Percentiles rank a stretch among this genome's conserved stretches.
Evolutionary conservation across 2,113 vertebrate genomes (phyloP).

Genomic region (Theristicus caerulescens): DNA sequence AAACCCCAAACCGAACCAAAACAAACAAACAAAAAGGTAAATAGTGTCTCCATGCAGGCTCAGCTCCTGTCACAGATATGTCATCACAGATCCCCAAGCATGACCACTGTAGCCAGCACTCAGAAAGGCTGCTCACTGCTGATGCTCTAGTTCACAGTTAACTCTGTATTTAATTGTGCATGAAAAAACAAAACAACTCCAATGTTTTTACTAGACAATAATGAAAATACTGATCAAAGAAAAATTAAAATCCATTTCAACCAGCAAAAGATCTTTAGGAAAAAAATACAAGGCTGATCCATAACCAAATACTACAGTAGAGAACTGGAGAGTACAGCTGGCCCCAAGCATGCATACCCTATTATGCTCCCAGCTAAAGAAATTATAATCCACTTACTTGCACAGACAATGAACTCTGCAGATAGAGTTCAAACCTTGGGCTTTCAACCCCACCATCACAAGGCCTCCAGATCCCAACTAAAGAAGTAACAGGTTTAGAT

Average conservation of each 20-base stretch:
- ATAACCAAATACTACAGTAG: neutral
- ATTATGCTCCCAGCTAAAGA: neutral
- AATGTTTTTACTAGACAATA: neutral
- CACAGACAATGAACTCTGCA: neutral
- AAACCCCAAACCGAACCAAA: neutral
- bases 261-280: neutral
- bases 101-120: neutral
- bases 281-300: neutral
- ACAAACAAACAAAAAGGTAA: neutral
- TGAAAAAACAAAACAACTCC: neutral
- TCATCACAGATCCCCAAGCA: neutral
- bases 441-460: neutral
- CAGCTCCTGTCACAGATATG: neutral
- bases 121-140: neutral
- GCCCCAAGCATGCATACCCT: neutral
- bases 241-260: neutral
- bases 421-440: neutral
- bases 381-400: neutral
- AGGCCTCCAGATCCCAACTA: neutral
- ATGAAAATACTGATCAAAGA: neutral
- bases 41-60: neutral
- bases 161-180: neutral
- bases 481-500: neutral
- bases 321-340: neutral
- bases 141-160: neutral